Percentiles rank a stretch among this genome's conserved stretches.
Conservation (phyloP, 2,797 vertebrate species). For the Trematomus bernacchii region DNA sequence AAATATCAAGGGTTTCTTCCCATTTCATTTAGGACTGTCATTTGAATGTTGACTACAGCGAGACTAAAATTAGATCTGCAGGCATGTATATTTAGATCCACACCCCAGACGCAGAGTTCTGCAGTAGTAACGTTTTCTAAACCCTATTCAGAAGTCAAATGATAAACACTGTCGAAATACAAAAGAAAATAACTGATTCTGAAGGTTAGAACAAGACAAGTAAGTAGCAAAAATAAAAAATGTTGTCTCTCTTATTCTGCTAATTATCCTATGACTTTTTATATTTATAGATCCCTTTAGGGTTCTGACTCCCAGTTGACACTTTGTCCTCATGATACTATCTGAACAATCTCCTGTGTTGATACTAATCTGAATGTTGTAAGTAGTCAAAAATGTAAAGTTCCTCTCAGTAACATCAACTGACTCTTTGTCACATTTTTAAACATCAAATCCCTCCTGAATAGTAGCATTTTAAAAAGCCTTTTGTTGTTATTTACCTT, state of each 20-base stretch:
- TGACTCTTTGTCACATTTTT: neutral
- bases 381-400: neutral
- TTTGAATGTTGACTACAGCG: neutral
- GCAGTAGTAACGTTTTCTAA: neutral
- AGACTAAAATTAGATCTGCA: neutral
- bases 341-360: neutral
- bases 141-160: neutral
- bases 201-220: too few relatives aligned
- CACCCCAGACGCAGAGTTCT: neutral
- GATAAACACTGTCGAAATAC: neutral
- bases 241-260: neutral
- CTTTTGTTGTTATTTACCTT: neutral
- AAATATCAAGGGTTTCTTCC: neutral
- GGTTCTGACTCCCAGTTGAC: neutral
- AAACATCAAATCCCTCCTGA: too few relatives aligned
- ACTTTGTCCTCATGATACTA: neutral
- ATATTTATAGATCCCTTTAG: neutral
- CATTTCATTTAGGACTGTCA: neutral
- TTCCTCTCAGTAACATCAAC: neutral
- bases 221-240: too few relatives aligned
- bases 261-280: neutral
- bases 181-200: neutral
- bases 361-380: neutral
- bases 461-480: neutral
- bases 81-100: neutral